Conservation (phyloP, 2,113 vertebrate species). For the Ibidorhyncha struthersii region DNA sequence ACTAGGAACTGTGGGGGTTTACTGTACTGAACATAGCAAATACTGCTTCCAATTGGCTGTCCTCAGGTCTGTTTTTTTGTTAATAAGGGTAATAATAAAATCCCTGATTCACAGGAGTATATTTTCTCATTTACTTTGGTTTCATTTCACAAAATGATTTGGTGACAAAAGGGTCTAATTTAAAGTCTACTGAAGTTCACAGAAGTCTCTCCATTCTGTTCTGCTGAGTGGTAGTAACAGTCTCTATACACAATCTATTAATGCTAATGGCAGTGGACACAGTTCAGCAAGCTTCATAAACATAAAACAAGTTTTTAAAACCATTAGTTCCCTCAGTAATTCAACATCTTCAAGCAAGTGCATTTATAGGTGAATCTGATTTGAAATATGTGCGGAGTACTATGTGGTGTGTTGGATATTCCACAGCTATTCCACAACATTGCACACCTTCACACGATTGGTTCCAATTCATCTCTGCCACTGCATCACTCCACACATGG, state of each 20-base stretch:
- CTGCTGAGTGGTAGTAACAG: background rate
- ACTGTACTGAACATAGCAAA: background rate
- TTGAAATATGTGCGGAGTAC: background rate
- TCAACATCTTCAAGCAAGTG: background rate
- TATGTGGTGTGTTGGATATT: background rate
- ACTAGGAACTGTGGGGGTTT: background rate
- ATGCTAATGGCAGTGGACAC: background rate
- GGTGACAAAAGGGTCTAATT: background rate
- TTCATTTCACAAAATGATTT: background rate
- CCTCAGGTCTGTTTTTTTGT: background rate
- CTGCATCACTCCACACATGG: fast-evolving
- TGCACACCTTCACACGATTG: background rate
- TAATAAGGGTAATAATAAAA: background rate
- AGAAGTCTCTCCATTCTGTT: background rate
- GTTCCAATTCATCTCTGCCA: background rate
- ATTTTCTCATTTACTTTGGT: background rate
- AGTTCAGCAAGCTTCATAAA: background rate
- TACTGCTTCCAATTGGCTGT: background rate
- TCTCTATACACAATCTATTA: background rate
- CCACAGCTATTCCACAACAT: background rate
- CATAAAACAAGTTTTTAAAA: background rate
- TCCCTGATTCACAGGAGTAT: background rate
- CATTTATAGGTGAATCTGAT: background rate
- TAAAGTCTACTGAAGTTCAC: background rate
- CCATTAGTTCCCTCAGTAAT: background rate